phyloP scores from a whole-genome alignment of 2,797 vertebrate genomes.

The Mormyrops boulengeri region DNA sequence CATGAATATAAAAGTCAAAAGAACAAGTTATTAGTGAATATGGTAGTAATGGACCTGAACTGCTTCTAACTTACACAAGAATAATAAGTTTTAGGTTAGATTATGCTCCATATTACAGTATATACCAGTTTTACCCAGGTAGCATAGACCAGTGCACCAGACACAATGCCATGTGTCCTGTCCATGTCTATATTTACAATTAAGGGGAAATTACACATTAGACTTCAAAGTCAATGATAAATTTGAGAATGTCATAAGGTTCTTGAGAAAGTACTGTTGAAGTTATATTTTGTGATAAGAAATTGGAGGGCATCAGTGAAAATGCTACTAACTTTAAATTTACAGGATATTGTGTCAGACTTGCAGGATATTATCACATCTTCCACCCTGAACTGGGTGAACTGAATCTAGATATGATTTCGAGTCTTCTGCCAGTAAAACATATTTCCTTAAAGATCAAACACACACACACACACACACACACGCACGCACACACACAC shows the following conservation, averaged over 20 bases:
- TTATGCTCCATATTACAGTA: neutral
- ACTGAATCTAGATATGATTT: neutral
- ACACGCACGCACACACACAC: neutral
- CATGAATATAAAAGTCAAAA: neutral
- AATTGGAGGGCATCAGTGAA: neutral
- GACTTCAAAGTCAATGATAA: neutral
- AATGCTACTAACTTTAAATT: neutral
- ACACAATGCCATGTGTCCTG: neutral
- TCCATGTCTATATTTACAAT: neutral
- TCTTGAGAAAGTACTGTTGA: neutral
- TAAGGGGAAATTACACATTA: neutral
- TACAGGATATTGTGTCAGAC: slow-evolving; percentile 1
- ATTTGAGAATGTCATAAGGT: neutral
- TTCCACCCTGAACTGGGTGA: neutral
- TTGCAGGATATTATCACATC: neutral
- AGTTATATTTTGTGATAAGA: neutral
- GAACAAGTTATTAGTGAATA: neutral
- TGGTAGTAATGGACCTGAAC: neutral
- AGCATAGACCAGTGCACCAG: neutral
- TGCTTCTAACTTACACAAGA: neutral
- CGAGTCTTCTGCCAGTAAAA: neutral
- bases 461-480: neutral
- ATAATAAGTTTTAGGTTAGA: neutral
- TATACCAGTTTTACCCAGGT: neutral
- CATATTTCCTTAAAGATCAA: neutral